Conservation (phyloP, 1,140 invertebrate genomes). For the Muscidifurax raptorellus region DNA sequence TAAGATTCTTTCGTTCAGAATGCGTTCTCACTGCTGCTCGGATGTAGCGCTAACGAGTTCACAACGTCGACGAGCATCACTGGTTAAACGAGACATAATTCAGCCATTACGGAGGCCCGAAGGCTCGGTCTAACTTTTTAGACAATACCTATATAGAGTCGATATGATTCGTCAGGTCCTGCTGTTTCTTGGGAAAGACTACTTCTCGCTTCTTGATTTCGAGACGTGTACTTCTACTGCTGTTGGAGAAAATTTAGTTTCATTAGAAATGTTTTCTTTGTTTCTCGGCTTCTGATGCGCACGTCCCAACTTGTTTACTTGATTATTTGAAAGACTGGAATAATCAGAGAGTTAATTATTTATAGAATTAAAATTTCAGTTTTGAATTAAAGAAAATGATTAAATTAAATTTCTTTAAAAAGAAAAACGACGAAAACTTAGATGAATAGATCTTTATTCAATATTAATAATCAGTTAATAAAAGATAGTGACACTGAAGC, state of each 20-base stretch:
- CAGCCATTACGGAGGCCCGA: conserved; percentile 27
- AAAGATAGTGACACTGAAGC: too few relatives aligned
- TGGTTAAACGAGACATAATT: conserved; percentile 48
- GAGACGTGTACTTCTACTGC: background rate
- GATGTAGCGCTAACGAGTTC: conserved; percentile 17
- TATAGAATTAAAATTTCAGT: too few relatives aligned
- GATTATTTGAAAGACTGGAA: background rate
- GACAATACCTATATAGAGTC: conserved; percentile 4
- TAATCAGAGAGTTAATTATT: too few relatives aligned
- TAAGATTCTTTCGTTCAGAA: conserved; percentile 30
- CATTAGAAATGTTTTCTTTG: background rate
- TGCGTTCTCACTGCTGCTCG: background rate
- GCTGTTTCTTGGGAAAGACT: background rate
- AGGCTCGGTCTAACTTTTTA: background rate
- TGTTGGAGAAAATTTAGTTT: background rate
- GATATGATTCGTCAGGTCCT: conserved; percentile 7
- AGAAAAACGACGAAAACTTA: too few relatives aligned
- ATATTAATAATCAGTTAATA: too few relatives aligned
- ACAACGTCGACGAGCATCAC: background rate
- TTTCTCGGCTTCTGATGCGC: background rate
- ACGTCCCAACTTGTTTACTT: too few relatives aligned
- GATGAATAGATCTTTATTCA: too few relatives aligned
- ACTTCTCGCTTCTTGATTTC: background rate
- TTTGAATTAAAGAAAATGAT: background rate
- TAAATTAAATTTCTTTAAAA: background rate